Percentiles rank a stretch among this genome's conserved stretches.
phyloP scores from a whole-genome alignment of 2,888 invertebrate genomes.

The Cabera pusaria region DNA sequence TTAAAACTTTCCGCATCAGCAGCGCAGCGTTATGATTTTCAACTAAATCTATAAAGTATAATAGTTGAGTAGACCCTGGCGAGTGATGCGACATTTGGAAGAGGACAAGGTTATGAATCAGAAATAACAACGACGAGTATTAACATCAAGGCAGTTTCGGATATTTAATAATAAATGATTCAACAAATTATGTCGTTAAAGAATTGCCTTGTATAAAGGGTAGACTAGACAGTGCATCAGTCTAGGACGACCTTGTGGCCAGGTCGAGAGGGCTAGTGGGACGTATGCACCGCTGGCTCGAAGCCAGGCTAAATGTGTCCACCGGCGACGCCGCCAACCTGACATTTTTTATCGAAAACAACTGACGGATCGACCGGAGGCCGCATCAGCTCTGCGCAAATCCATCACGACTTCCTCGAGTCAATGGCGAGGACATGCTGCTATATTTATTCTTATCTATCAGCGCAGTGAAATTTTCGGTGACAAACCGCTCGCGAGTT shows the following conservation, averaged over 20 bases:
- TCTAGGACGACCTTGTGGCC: slow-evolving; percentile 67
- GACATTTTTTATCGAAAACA: slow-evolving; percentile 81
- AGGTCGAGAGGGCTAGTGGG: slow-evolving; percentile 54
- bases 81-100: no score
- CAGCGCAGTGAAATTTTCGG: slow-evolving; percentile 52
- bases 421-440: slow-evolving; percentile 78
- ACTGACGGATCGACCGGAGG: slow-evolving; percentile 68
- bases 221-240: slow-evolving; percentile 40
- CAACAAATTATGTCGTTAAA: no score
- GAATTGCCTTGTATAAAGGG: slow-evolving; percentile 31
- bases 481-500: slow-evolving; percentile 47
- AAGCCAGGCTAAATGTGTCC: slow-evolving; percentile 76
- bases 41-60: no score
- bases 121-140: no score
- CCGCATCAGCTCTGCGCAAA: slow-evolving; percentile 64
- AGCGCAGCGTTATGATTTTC: no score
- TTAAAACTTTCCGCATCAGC: no score
- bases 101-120: no score
- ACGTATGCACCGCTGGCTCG: slow-evolving; percentile 70
- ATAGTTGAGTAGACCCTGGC: no score
- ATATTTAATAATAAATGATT: no score
- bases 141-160: no score
- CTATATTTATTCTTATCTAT: slow-evolving; percentile 70
- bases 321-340: slow-evolving; percentile 69
- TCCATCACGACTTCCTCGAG: slow-evolving; percentile 72